Conservation (phyloP, 35 echinoderm and acorn worm species). For the Hemicentrotus pulcherrimus region DNA sequence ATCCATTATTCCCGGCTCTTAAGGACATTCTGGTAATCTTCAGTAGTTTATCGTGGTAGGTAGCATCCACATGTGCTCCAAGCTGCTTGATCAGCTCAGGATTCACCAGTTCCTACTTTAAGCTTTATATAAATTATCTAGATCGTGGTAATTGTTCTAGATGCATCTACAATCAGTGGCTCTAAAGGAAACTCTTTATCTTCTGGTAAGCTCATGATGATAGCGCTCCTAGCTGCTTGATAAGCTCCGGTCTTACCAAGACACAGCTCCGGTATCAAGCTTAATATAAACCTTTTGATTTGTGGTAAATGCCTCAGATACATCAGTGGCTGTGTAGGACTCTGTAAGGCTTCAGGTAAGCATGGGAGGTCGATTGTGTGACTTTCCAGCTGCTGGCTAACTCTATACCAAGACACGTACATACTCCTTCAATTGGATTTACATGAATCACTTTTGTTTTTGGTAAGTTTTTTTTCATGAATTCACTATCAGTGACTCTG, state of each 20-base stretch:
- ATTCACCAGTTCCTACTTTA: slow-evolving; percentile 55
- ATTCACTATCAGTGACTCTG: slow-evolving; percentile 64
- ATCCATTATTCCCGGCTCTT: too few species aligned
- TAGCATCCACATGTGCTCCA: background rate
- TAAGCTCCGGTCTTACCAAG: slow-evolving; percentile 75
- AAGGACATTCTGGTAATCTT: too few species aligned
- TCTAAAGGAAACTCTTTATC: background rate
- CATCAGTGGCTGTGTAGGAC: background rate
- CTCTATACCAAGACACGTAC: background rate
- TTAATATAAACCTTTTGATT: too few species aligned
- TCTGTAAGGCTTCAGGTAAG: background rate
- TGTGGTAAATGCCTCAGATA: background rate
- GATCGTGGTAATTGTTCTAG: background rate
- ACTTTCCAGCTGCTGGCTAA: background rate
- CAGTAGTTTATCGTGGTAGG: too few species aligned
- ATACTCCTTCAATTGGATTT: background rate
- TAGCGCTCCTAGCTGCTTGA: slow-evolving; percentile 55
- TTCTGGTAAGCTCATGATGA: too few species aligned
- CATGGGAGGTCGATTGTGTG: background rate
- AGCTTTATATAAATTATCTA: too few species aligned
- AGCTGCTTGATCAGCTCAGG: slow-evolving; percentile 75
- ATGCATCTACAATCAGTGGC: background rate
- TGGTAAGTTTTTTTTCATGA: background rate
- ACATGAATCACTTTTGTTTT: background rate
- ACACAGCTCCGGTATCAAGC: slow-evolving; percentile 55